Conservation (phyloP, 2,113 vertebrate genomes). For the Anolis carolinensis region DNA sequence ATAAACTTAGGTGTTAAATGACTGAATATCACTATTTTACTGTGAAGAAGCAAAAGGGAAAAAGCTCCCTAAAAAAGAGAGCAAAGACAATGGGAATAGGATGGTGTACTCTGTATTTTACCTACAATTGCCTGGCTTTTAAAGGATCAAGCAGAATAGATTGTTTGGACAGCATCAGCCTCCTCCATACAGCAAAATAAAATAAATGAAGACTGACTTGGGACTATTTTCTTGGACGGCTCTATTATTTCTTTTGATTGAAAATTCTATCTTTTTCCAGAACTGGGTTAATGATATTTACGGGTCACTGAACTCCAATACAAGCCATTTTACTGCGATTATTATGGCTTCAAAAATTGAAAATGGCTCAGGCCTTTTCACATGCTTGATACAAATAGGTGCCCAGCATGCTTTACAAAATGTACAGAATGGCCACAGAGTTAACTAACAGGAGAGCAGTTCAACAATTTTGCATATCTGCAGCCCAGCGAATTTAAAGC, state of each 20-base stretch:
- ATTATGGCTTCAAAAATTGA: constrained; percentile 43
- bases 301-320: constrained; percentile 35
- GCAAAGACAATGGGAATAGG: not conserved
- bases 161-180: constrained; percentile 22
- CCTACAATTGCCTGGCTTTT: constrained; percentile 20
- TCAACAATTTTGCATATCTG: not conserved
- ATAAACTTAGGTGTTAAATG: not conserved
- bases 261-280: constrained; percentile 49
- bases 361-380: constrained; percentile 29
- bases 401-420: not conserved
- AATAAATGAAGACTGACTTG: constrained; percentile 31
- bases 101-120: not conserved
- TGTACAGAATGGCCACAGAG: not conserved
- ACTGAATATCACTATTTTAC: not conserved
- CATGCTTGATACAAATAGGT: constrained; percentile 28
- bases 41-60: not conserved
- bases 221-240: constrained; percentile 28
- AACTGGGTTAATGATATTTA: constrained; percentile 46
- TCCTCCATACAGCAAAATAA: constrained; percentile 37
- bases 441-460: not conserved
- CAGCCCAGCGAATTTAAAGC: not conserved
- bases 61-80: not conserved
- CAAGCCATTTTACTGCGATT: constrained; percentile 51
- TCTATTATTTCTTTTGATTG: constrained; percentile 7
- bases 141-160: constrained; percentile 33